These are phyloP conservation scores for Geopemphigus sp. DNA, from an alignment of 1,140 invertebrate species.

Conservation along the genomic window DNA sequence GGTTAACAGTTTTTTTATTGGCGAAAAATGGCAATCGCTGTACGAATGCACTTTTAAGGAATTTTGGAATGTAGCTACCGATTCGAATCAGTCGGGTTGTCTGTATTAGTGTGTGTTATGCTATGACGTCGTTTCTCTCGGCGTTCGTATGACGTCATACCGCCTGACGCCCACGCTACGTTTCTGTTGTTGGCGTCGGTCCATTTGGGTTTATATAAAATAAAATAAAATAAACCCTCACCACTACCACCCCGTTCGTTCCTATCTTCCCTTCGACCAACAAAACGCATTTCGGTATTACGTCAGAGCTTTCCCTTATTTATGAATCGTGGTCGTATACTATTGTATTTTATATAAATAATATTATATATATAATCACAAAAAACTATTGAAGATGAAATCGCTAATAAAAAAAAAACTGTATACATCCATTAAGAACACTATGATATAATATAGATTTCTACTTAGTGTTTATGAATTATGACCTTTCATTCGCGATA, in stretches of 20 bases:
- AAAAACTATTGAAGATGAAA: neutral
- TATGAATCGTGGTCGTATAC: neutral
- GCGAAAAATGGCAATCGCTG: no score
- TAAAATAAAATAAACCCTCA: constrained; percentile 5
- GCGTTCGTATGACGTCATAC: constrained; percentile 32
- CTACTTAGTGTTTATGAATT: neutral
- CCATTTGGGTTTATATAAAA: constrained; percentile 41
- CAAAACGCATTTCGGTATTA: neutral
- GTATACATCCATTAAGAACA: neutral
- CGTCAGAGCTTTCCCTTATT: neutral
- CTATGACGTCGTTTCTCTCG: constrained; percentile 23
- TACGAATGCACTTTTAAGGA: constrained; percentile 36
- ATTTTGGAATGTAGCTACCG: constrained; percentile 31
- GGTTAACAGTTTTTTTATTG: neutral
- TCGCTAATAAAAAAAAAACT: neutral
- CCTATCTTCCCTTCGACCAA: neutral
- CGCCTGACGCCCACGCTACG: constrained; percentile 39
- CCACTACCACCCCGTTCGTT: neutral
- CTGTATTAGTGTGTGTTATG: neutral
- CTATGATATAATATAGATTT: neutral
- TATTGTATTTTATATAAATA: no score
- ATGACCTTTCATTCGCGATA: neutral
- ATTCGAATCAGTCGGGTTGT: neutral
- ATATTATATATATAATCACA: neutral
- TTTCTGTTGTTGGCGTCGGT: constrained; percentile 4